Evolutionary conservation across 1,140 invertebrate species (phyloP).

Genomic region (Meloidogyne hapla): DNA sequence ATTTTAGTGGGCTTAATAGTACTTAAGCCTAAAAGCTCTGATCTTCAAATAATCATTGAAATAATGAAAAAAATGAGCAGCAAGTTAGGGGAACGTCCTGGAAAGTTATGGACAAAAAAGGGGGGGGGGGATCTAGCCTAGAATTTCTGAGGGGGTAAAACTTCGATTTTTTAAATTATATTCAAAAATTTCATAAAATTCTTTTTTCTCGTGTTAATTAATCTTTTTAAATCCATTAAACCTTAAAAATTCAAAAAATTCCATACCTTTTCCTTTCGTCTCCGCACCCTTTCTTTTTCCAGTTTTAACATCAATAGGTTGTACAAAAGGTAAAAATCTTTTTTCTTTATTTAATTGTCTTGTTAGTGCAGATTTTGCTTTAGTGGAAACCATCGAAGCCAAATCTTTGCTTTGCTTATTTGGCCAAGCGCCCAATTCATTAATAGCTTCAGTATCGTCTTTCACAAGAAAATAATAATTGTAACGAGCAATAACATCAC

Average conservation of each 20-base stretch:
- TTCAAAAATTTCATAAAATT: too few species aligned
- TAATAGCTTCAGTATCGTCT: constrained; percentile 84
- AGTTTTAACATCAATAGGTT: constrained; percentile 6
- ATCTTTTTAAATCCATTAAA: too few species aligned
- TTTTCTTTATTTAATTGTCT: constrained; percentile 83
- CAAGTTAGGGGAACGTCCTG: too few species aligned
- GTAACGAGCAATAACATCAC: constrained; percentile 75
- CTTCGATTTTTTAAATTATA: too few species aligned
- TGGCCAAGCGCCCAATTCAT: constrained; percentile 82
- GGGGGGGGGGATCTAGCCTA: too few species aligned
- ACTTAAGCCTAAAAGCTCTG: too few species aligned
- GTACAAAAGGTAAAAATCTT: constrained; percentile 72
- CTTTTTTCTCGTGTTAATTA: too few species aligned
- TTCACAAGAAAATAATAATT: constrained; percentile 78
- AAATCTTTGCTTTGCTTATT: constrained; percentile 77
- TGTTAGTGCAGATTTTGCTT: constrained; percentile 88
- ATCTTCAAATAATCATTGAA: too few species aligned
- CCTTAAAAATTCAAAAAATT: not conserved
- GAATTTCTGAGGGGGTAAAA: too few species aligned
- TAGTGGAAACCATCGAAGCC: constrained; percentile 71
- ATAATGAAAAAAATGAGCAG: too few species aligned
- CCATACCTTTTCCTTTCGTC: not conserved
- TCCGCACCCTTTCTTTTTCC: constrained; percentile 19
- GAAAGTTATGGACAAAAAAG: too few species aligned
- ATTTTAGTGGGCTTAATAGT: too few species aligned